Conservation (phyloP, 2,888 invertebrate genomes). For the Carpatolechia fugitivella region DNA sequence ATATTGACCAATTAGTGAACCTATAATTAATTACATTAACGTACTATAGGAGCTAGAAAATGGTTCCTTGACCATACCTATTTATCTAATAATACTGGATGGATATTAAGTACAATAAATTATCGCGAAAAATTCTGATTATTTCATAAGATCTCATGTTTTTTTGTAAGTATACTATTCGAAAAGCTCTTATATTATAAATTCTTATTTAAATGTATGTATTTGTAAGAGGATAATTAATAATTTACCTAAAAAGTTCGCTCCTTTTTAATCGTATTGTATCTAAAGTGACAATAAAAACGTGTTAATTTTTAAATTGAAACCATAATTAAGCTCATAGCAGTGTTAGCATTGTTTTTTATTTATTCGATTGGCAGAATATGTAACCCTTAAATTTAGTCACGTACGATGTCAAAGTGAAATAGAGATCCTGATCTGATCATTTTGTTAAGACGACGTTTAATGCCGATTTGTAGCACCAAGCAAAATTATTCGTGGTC, state of each 20-base stretch:
- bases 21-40: constrained; percentile 47
- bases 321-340: constrained; percentile 58
- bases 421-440: not conserved
- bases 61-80: constrained; percentile 55
- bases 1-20: constrained; percentile 56
- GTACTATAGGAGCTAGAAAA: constrained; percentile 65
- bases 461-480: too few species aligned
- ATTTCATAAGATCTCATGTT: constrained; percentile 72
- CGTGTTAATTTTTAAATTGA: constrained; percentile 40
- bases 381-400: not conserved
- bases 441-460: too few species aligned
- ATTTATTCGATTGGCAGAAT: constrained; percentile 24
- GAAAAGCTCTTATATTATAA: constrained; percentile 74
- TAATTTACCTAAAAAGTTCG: constrained; percentile 52
- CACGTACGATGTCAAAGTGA: not conserved
- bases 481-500: too few species aligned
- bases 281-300: constrained; percentile 51
- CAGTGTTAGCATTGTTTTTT: constrained; percentile 38
- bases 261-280: constrained; percentile 42
- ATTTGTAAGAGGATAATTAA: constrained; percentile 58
- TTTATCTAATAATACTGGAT: constrained; percentile 77
- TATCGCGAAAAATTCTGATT: constrained; percentile 70
- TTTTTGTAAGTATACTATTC: constrained; percentile 72
- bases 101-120: constrained; percentile 73
- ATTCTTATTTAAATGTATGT: constrained; percentile 54